Percentiles rank a stretch among this genome's conserved stretches.
Conservation (phyloP, 1,140 invertebrate genomes). For the Ditylenchus dipsaci region DNA sequence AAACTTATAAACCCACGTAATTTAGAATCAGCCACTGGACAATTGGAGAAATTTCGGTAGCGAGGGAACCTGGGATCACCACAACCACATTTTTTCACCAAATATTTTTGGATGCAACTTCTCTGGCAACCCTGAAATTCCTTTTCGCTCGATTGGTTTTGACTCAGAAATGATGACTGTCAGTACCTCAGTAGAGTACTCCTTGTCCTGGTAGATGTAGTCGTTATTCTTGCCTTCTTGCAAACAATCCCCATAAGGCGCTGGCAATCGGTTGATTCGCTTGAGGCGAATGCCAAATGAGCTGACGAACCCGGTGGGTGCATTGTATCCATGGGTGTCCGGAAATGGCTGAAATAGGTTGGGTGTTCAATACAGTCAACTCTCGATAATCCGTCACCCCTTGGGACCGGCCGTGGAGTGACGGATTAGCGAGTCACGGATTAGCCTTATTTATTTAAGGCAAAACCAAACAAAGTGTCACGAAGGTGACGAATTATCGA, state of each 20-base stretch:
- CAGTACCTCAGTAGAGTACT: conserved; percentile 56
- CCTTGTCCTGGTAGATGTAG: conserved; percentile 41
- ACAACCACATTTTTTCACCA: conserved; percentile 51
- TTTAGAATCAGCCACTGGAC: conserved; percentile 51
- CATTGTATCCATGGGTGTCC: conserved; percentile 53
- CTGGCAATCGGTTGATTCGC: conserved; percentile 49
- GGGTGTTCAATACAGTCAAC: too few relatives aligned
- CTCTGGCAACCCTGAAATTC: conserved; percentile 48
- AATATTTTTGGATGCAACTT: conserved; percentile 52
- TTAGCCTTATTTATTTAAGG: too few relatives aligned
- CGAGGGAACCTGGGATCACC: conserved; percentile 53
- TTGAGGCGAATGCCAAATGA: conserved; percentile 56
- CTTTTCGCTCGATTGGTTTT: background rate
- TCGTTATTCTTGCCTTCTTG: conserved; percentile 22
- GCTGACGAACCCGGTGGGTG: conserved; percentile 55
- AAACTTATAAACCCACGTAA: conserved; percentile 34
- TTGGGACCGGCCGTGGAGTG: too few relatives aligned
- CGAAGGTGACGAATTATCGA: too few relatives aligned
- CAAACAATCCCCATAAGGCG: conserved; percentile 54
- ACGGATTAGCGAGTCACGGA: too few relatives aligned
- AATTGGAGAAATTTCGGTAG: conserved; percentile 48
- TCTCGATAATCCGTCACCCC: too few relatives aligned
- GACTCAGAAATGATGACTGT: background rate
- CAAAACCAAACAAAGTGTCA: too few relatives aligned
- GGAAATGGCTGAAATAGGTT: conserved; percentile 45